A percentile compares a stretch with the other conserved stretches of the same genome.
Evolutionary conservation across 2,113 vertebrate species (phyloP).

Genomic region (Trogon melanurus): DNA sequence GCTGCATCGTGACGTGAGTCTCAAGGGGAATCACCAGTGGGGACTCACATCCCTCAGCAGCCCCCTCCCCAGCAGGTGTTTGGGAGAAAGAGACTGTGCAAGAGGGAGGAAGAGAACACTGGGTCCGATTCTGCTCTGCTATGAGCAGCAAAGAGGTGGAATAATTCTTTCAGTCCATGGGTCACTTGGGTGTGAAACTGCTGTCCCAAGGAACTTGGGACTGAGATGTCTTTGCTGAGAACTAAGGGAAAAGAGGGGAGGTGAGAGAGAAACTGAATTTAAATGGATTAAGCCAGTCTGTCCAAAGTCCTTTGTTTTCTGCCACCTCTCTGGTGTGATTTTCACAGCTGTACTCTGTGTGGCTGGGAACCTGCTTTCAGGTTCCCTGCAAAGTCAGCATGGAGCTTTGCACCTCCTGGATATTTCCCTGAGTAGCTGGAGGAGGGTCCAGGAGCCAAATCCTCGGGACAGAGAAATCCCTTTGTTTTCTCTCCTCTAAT

Average conservation of each 20-base stretch:
- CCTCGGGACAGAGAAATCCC: not conserved
- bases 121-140: not conserved
- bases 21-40: not conserved
- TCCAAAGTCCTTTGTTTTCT: slow-evolving; percentile 44
- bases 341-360: slow-evolving; percentile 23
- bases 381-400: not conserved
- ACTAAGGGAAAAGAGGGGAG: not conserved
- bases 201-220: not conserved
- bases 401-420: not conserved
- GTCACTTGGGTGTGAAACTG: not conserved
- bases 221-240: slow-evolving; percentile 2
- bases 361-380: not conserved
- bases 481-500: not conserved
- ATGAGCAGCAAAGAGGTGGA: not conserved
- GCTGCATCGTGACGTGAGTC: accelerated
- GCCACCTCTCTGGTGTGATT: slow-evolving; percentile 49
- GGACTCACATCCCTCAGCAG: not conserved
- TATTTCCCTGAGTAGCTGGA: not conserved
- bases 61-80: not conserved
- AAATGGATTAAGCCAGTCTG: slow-evolving; percentile 42
- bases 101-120: not conserved
- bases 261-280: slow-evolving; percentile 28
- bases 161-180: not conserved
- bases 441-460: not conserved
- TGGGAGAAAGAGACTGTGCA: not conserved